phyloP scores from a whole-genome alignment of 2,888 invertebrate species.

The Busseola fusca region DNA sequence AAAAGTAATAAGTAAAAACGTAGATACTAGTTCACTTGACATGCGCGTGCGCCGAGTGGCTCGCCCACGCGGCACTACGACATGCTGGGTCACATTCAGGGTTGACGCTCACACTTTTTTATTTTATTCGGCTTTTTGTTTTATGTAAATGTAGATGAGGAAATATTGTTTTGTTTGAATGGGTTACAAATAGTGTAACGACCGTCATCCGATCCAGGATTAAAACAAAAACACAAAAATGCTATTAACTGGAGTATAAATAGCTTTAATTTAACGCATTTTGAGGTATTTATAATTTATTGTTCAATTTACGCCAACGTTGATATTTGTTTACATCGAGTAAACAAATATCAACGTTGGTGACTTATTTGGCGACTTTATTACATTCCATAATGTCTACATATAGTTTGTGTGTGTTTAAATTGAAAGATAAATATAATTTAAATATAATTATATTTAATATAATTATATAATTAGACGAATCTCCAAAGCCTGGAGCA shows the following conservation, averaged over 20 bases:
- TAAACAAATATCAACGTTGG: no score
- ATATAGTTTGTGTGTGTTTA: no score
- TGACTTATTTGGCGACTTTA: no score
- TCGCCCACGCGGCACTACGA: constrained; percentile 55
- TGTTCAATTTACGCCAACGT: no score
- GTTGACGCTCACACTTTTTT: constrained; percentile 28
- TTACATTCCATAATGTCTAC: no score
- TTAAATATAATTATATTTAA: no score
- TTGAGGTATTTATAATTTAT: not conserved
- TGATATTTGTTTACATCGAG: no score
- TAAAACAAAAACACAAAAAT: not conserved
- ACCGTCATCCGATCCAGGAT: not conserved
- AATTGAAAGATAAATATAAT: no score
- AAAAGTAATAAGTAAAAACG: constrained; percentile 19
- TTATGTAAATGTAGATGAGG: not conserved
- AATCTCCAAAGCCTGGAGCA: no score
- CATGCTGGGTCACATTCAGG: constrained; percentile 48
- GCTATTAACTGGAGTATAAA: no score
- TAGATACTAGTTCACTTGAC: constrained; percentile 54
- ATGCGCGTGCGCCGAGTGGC: constrained; percentile 51
- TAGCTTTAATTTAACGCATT: no score
- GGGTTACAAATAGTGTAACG: not conserved
- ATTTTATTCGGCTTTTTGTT: not conserved
- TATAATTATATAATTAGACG: no score
- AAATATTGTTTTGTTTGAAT: not conserved